Conservation (phyloP, 2,888 invertebrate genomes). For the Sepioteuthis lessoniana region DNA sequence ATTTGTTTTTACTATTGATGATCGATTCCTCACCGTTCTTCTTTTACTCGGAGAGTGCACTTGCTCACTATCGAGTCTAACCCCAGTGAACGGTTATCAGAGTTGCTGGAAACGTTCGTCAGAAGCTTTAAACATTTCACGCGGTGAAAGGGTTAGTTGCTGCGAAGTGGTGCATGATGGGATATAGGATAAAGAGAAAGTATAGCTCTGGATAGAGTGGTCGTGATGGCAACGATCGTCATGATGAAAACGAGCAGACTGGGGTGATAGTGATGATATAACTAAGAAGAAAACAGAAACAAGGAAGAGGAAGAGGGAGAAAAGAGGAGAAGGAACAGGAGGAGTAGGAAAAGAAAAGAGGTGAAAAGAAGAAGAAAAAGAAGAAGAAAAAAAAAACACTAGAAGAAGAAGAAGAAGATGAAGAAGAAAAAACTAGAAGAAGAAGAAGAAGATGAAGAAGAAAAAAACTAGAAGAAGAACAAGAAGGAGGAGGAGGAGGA, state of each 20-base stretch:
- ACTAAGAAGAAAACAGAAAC: background rate
- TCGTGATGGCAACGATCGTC: background rate
- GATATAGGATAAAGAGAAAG: background rate
- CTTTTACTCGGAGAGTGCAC: background rate
- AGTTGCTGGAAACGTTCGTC: background rate
- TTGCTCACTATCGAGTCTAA: no score
- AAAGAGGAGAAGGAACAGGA: constrained; percentile 1
- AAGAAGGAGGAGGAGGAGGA: constrained; percentile 10
- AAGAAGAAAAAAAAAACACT: background rate
- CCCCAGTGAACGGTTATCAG: background rate
- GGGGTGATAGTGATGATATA: background rate
- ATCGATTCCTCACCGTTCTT: background rate
- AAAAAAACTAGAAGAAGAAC: no score
- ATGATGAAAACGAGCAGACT: background rate
- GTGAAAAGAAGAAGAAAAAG: background rate
- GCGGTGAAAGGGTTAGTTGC: background rate
- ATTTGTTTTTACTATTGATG: background rate
- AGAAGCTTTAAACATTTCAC: background rate
- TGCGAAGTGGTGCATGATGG: background rate
- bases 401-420: constrained; percentile 36
- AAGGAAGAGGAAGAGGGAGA: background rate
- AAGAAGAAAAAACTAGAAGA: no score
- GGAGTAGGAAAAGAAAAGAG: constrained; percentile 24
- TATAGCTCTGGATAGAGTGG: background rate
- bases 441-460: constrained; percentile 20